A percentile compares a stretch with the other conserved stretches of the same genome.
phyloP scores from a whole-genome alignment of 1,140 invertebrate species.

The Megalonaias nervosa region DNA sequence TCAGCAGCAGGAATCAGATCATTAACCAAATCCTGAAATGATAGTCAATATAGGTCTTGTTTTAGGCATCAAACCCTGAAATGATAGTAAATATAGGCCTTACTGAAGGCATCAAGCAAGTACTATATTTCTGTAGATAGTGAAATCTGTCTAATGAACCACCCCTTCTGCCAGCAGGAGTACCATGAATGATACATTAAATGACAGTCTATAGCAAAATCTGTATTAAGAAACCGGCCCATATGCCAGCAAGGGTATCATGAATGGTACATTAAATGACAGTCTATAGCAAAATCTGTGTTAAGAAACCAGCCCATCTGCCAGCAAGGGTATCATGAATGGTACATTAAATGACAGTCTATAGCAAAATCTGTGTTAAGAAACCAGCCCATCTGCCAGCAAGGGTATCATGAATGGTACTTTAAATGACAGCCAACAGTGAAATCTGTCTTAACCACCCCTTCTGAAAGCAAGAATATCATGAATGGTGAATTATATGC shows the following conservation, averaged over 20 bases:
- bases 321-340: too few relatives aligned
- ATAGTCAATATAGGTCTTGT: not conserved
- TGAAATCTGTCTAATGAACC: not conserved
- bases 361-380: too few relatives aligned
- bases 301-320: not conserved
- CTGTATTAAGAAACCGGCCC: not conserved
- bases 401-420: too few relatives aligned
- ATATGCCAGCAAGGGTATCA: not conserved
- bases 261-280: too few relatives aligned
- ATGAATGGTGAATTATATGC: too few relatives aligned
- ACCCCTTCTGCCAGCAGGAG: not conserved
- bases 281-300: not conserved
- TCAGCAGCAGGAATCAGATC: constrained; percentile 29
- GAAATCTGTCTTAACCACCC: too few relatives aligned
- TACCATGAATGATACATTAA: not conserved
- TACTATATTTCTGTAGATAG: not conserved
- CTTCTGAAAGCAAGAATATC: too few relatives aligned
- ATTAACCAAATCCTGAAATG: constrained; percentile 29
- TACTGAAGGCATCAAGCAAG: not conserved
- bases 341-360: too few relatives aligned
- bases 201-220: not conserved
- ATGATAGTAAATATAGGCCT: not conserved
- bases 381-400: too few relatives aligned
- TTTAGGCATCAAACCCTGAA: constrained; percentile 31
- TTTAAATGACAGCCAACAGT: too few relatives aligned